Evolutionary conservation across 2,888 invertebrate genomes (phyloP).

Genomic region (Sinelater perroti): DNA sequence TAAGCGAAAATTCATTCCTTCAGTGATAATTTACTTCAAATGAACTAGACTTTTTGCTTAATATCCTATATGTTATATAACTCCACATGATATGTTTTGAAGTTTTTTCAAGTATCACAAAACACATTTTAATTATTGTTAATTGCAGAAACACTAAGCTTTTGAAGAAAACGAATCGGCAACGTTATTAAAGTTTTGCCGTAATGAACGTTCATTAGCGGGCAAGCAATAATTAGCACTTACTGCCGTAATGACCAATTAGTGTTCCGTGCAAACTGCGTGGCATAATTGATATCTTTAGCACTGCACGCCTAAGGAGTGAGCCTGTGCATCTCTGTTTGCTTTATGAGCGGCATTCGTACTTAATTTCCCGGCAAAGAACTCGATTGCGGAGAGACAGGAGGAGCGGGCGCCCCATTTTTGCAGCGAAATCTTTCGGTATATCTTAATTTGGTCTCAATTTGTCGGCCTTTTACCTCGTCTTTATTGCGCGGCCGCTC

Average conservation of each 20-base stretch:
- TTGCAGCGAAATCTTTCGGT: slow-evolving; percentile 12
- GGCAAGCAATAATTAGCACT: slow-evolving; percentile 18
- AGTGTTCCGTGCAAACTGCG: slow-evolving; percentile 13
- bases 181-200: slow-evolving; percentile 19
- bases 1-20: too few species aligned
- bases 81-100: too few species aligned
- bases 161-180: slow-evolving; percentile 9
- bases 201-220: slow-evolving; percentile 23
- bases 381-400: too few species aligned
- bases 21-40: too few species aligned
- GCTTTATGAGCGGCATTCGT: not conserved
- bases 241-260: slow-evolving; percentile 18
- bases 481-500: slow-evolving; percentile 24
- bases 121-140: too few species aligned
- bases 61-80: too few species aligned
- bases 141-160: too few species aligned
- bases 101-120: too few species aligned
- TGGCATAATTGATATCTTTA: slow-evolving; percentile 25
- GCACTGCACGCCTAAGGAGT: slow-evolving; percentile 10
- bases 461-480: slow-evolving; percentile 27
- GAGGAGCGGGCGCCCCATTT: slow-evolving; percentile 3
- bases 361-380: too few species aligned
- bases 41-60: too few species aligned
- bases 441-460: slow-evolving; percentile 35
- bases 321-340: not conserved